A percentile compares a stretch with the other conserved stretches of the same genome.
phyloP scores from a whole-genome alignment of 2,888 invertebrate species.

The Dyspetes luteomarginatus region DNA sequence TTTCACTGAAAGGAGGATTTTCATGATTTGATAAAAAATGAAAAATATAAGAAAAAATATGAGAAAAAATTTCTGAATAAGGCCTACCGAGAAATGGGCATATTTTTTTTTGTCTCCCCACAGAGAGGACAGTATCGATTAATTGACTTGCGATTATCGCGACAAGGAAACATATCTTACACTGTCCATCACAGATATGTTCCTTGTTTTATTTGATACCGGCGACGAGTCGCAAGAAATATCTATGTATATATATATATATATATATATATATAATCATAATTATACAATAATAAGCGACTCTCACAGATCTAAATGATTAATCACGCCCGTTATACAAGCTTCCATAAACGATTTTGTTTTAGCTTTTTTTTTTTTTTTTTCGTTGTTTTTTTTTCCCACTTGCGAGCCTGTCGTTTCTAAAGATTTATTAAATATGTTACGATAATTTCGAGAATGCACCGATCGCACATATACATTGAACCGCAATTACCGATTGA shows the following conservation, averaged over 20 bases:
- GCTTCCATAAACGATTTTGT: constrained; percentile 46
- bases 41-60: constrained; percentile 12
- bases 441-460: too few species aligned
- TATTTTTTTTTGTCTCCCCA: constrained; percentile 10
- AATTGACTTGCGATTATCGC: constrained; percentile 70
- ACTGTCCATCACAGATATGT: constrained; percentile 56
- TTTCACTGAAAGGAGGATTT: constrained; percentile 6
- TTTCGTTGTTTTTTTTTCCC: constrained; percentile 55
- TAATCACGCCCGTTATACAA: constrained; percentile 44
- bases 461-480: too few species aligned
- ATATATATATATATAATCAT: not conserved
- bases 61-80: constrained; percentile 29
- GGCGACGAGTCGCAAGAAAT: constrained; percentile 59
- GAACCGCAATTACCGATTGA: not conserved
- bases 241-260: constrained; percentile 26
- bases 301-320: constrained; percentile 6
- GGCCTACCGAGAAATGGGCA: not conserved
- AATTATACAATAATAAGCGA: constrained; percentile 44
- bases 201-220: constrained; percentile 49
- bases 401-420: constrained; percentile 3
- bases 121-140: constrained; percentile 62
- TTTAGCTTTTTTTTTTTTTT: constrained; percentile 28
- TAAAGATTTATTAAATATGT: not conserved
- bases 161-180: constrained; percentile 57
- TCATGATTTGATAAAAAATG: constrained; percentile 29